These are phyloP conservation scores for Plagodis pulveraria DNA, from an alignment of 2,888 invertebrate species.

Conservation along the genomic window DNA sequence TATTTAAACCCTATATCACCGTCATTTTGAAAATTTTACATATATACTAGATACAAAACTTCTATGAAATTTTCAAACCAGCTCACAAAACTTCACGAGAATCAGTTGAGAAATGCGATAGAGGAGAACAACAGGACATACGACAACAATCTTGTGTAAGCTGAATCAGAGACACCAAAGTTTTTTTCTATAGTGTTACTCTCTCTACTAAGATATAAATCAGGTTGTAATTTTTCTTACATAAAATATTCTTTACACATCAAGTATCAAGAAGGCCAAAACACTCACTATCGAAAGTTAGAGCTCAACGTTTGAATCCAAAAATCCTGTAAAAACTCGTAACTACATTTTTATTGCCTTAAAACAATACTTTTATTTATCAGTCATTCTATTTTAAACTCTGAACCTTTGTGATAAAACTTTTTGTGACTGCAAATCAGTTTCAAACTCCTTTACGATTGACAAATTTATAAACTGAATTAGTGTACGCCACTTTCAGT, in stretches of 20 bases:
- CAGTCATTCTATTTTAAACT: slow-evolving; percentile 26
- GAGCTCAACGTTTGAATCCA: slow-evolving; percentile 32
- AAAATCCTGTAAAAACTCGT: slow-evolving; percentile 36
- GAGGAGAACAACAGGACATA: too few species aligned
- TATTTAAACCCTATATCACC: too few species aligned
- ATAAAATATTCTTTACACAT: slow-evolving; percentile 4
- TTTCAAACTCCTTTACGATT: slow-evolving; percentile 31
- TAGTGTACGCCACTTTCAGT: slow-evolving; percentile 14
- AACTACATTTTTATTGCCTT: slow-evolving; percentile 36
- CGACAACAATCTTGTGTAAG: too few species aligned
- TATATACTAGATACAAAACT: too few species aligned
- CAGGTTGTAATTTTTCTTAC: too few species aligned
- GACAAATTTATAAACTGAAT: slow-evolving; percentile 14
- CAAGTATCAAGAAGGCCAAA: slow-evolving; percentile 14
- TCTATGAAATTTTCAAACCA: too few species aligned
- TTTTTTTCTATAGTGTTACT: too few species aligned
- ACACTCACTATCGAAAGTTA: slow-evolving; percentile 12
- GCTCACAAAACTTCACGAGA: too few species aligned
- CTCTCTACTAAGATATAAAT: too few species aligned
- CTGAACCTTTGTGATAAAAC: slow-evolving; percentile 29
- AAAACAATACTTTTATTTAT: slow-evolving; percentile 12
- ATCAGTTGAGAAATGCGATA: too few species aligned
- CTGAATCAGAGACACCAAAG: too few species aligned
- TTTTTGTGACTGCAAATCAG: slow-evolving; percentile 28
- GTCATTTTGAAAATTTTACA: too few species aligned